Base-by-base conservation (phyloP, 2,888 invertebrate species). In the Masnerella sp. region DNA sequence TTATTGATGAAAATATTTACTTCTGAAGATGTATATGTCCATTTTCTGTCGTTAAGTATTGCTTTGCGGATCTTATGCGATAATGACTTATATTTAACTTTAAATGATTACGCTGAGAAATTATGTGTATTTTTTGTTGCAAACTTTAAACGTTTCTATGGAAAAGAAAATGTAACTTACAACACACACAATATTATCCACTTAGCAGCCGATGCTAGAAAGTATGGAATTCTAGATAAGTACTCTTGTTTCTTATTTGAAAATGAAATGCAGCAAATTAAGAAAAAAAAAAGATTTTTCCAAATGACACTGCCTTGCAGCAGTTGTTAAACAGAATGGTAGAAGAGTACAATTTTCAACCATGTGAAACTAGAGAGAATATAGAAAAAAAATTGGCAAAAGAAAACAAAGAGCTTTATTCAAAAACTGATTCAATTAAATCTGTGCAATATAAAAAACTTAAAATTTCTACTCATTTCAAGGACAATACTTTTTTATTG, bases 41-140 rank as follows among this genome's bases (percentile, higher is more conserved):
- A 40, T 18, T 40, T 40, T 40, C 5, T 40, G 18, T 40, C 40
- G 9, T 17, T 40, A 18, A 40, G 40, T 40, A 17, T 40, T 18
- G 40, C 40, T 8, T 18, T 40, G 17, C 40, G 40, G 5, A 40
- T 40, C n/a, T 40, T 40, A 40, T 40, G 40, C 18, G 40, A 40
- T 17, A 7, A 17, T 40, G 40, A 40, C 5, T 40, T 17, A n/a
- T 40, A 18, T 18, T 8, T 40, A 8, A 18, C 17, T 18, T 18
- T 40, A 5, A 40, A 40, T 40, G 18, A 40, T 9, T 40, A 40
- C 18, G 40, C 40, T 17, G 18, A 18, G 8, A 18, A 40, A 2
- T 40, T 40, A 40, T 18, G 17, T 7, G 18, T 18, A 40, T 40
- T 18, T 40, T 40, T n/a, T n/a, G 40, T 18, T 18, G 17, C 40